Percentiles rank a stretch among this genome's conserved stretches.
Evolutionary conservation across 2,888 invertebrate species (phyloP).

Genomic region (Crioceris asparagi): DNA sequence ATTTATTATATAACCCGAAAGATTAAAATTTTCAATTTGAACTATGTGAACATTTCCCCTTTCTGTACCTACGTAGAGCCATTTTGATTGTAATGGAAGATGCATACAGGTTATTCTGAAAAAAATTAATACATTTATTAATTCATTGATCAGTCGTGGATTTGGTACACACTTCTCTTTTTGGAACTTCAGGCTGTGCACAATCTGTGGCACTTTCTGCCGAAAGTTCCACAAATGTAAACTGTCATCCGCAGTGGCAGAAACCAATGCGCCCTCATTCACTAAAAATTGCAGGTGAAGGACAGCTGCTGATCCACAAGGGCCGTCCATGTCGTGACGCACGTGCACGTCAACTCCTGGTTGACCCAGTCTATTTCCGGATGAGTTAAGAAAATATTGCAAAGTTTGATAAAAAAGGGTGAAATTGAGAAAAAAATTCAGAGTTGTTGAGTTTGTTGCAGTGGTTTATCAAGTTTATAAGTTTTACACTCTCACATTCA

Average conservation of each 20-base stretch:
- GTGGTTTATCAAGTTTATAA: too few relatives aligned
- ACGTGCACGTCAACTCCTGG: slow-evolving; percentile 96
- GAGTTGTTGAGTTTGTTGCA: too few relatives aligned
- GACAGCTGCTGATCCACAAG: slow-evolving; percentile 56
- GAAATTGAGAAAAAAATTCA: too few relatives aligned
- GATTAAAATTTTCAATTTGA: slow-evolving; percentile 89
- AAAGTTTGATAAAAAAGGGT: too few relatives aligned
- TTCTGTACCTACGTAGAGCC: slow-evolving; percentile 97
- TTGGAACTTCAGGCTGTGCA: slow-evolving; percentile 95
- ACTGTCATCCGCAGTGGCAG: slow-evolving; percentile 91
- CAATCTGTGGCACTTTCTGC: slow-evolving; percentile 86
- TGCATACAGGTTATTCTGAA: slow-evolving; percentile 87
- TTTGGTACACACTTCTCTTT: slow-evolving; percentile 67
- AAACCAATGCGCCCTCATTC: slow-evolving; percentile 95
- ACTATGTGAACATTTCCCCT: slow-evolving; percentile 96
- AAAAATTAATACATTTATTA: slow-evolving; percentile 12
- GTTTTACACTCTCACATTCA: too few relatives aligned
- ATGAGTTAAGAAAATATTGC: slow-evolving; percentile 35
- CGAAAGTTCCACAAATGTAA: slow-evolving; percentile 96
- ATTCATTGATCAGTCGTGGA: neutral
- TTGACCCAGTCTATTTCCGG: slow-evolving; percentile 71
- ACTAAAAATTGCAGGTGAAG: slow-evolving; percentile 87
- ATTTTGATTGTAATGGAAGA: slow-evolving; percentile 94
- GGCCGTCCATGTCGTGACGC: slow-evolving; percentile 59
- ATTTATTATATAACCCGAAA: slow-evolving; percentile 98